phyloP scores from a whole-genome alignment of 2,113 vertebrate genomes.

The Pseudolaguvia tuberculata region DNA sequence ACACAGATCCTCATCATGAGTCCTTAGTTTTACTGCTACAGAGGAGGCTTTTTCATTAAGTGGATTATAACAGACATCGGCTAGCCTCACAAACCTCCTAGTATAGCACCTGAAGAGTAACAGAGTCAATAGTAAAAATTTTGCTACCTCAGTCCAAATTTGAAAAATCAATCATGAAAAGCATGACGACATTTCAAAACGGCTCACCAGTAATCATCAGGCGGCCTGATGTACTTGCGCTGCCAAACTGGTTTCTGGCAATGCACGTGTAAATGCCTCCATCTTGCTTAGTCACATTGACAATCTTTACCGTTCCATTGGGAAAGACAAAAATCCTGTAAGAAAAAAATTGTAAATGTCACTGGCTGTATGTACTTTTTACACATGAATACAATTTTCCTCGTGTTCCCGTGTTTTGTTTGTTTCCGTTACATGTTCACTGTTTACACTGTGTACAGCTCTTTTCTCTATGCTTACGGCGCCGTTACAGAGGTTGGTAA shows the following conservation, averaged over 20 bases:
- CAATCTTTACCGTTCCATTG: conserved; percentile 80
- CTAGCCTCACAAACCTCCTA: too few relatives aligned
- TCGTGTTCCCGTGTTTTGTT: too few relatives aligned
- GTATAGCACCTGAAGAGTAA: too few relatives aligned
- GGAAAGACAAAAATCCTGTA: conserved; percentile 72
- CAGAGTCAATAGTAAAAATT: not conserved
- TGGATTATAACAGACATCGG: conserved; percentile 10
- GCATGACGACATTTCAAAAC: not conserved
- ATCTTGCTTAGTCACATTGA: conserved; percentile 81
- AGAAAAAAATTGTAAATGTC: not conserved
- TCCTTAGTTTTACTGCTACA: conserved; percentile 2
- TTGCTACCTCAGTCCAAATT: conserved; percentile 13
- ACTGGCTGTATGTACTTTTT: too few relatives aligned
- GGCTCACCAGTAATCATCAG: conserved; percentile 80
- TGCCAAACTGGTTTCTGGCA: conserved; percentile 89
- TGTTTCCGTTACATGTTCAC: too few relatives aligned
- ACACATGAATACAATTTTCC: too few relatives aligned
- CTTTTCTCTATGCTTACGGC: too few relatives aligned
- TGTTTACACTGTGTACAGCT: too few relatives aligned
- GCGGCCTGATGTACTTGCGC: conserved; percentile 77
- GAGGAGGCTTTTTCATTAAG: not conserved
- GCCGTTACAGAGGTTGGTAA: too few relatives aligned
- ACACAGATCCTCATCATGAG: not conserved
- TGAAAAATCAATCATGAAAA: not conserved
- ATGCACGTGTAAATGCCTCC: conserved; percentile 81